Conservation (phyloP, 2,888 invertebrate species). For the Plebejus argus region DNA sequence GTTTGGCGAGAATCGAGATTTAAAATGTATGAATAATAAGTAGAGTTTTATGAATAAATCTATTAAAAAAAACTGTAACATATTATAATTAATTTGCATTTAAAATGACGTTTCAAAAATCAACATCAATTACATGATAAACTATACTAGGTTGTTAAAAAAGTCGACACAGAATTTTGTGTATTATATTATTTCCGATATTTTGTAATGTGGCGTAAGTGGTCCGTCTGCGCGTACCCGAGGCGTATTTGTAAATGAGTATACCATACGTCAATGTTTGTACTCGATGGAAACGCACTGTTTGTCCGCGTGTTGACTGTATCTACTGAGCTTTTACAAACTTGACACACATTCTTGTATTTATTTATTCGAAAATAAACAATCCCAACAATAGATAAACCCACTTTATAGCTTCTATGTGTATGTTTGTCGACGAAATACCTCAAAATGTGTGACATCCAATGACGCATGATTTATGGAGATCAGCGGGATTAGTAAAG, state of each 20-base stretch:
- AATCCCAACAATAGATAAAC: slow-evolving; percentile 25
- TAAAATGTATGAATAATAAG: too few relatives aligned
- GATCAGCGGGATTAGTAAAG: neutral
- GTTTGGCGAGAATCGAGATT: too few relatives aligned
- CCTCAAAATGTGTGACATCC: neutral
- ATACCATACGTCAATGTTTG: slow-evolving; percentile 52
- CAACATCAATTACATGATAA: too few relatives aligned
- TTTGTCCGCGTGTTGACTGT: slow-evolving; percentile 49
- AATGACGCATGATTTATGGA: neutral
- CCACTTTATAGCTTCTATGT: neutral
- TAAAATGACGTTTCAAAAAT: too few relatives aligned
- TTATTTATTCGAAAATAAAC: slow-evolving; percentile 29
- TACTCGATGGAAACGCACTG: slow-evolving; percentile 51
- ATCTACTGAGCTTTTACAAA: slow-evolving; percentile 39
- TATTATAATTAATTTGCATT: too few relatives aligned
- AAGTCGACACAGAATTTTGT: too few relatives aligned
- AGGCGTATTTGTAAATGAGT: slow-evolving; percentile 50
- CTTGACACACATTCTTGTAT: slow-evolving; percentile 29
- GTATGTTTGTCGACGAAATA: slow-evolving; percentile 4
- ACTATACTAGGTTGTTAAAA: too few relatives aligned
- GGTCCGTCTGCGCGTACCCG: slow-evolving; percentile 46
- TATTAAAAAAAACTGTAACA: too few relatives aligned
- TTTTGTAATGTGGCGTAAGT: slow-evolving; percentile 26
- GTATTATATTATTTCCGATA: too few relatives aligned
- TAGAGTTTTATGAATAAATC: too few relatives aligned